Evolutionary conservation across 1,140 invertebrate genomes (phyloP).

Genomic region (Leptinotarsa texana): DNA sequence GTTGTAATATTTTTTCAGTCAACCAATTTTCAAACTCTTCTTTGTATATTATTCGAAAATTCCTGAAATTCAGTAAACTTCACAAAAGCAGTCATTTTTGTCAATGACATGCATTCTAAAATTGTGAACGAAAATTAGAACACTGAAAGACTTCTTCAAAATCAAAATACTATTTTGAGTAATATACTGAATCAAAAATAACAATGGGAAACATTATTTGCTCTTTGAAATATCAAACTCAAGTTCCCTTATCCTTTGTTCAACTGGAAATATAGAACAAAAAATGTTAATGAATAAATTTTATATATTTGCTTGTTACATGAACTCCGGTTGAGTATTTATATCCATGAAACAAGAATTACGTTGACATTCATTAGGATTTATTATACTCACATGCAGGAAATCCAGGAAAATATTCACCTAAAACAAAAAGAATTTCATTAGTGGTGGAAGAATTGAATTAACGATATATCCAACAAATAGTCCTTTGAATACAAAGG

Average conservation of each 20-base stretch:
- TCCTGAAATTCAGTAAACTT: too few species aligned
- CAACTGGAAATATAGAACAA: neutral
- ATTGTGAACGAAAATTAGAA: too few species aligned
- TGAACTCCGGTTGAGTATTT: conserved; percentile 7
- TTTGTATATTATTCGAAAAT: too few species aligned
- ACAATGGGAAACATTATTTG: too few species aligned
- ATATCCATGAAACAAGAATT: conserved; percentile 4
- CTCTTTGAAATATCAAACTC: too few species aligned
- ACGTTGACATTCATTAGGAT: neutral
- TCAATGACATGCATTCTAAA: too few species aligned
- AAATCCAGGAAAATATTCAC: conserved; percentile 1
- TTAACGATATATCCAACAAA: neutral
- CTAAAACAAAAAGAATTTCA: conserved; percentile 1
- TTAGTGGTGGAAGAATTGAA: neutral
- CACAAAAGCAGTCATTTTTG: too few species aligned
- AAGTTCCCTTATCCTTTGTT: neutral
- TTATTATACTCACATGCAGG: conserved; percentile 3
- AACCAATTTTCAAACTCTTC: too few species aligned
- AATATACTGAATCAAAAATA: too few species aligned
- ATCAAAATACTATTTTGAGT: too few species aligned
- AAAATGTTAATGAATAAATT: neutral
- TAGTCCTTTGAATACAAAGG: neutral
- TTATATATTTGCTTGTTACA: conserved; percentile 6
- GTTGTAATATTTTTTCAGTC: too few species aligned
- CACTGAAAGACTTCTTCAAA: too few species aligned